Evolutionary conservation across 2,797 vertebrate species (phyloP).

Genomic region (Tapirus indicus): DNA sequence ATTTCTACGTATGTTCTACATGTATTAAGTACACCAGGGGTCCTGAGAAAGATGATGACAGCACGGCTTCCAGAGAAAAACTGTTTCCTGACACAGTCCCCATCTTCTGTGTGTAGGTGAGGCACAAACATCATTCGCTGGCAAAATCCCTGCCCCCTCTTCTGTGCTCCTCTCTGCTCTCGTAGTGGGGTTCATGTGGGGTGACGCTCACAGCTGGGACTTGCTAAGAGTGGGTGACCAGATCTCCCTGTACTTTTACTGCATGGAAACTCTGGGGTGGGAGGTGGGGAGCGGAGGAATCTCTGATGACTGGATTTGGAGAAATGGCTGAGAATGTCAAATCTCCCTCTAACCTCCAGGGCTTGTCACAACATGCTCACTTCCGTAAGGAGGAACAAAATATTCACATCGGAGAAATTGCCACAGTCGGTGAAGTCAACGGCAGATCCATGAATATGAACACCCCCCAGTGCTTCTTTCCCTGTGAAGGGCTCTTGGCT

Average conservation of each 20-base stretch:
- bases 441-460: not conserved
- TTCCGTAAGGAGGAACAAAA: not conserved
- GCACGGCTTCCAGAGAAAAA: not conserved
- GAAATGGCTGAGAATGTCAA: not conserved
- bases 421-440: not conserved
- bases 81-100: not conserved
- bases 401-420: not conserved
- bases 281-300: not conserved
- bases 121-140: not conserved
- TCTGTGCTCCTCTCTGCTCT: not conserved
- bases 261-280: not conserved
- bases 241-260: not conserved
- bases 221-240: not conserved
- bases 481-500: not conserved
- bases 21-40: not conserved
- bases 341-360: not conserved
- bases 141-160: not conserved
- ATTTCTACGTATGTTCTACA: not conserved
- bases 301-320: not conserved
- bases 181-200: not conserved
- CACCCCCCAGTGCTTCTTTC: rapidly evolving
- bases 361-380: not conserved
- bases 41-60: not conserved
- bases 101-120: not conserved
- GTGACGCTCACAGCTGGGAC: not conserved